phyloP scores from a whole-genome alignment of 2,113 vertebrate species.

The Mustelus asterias region DNA sequence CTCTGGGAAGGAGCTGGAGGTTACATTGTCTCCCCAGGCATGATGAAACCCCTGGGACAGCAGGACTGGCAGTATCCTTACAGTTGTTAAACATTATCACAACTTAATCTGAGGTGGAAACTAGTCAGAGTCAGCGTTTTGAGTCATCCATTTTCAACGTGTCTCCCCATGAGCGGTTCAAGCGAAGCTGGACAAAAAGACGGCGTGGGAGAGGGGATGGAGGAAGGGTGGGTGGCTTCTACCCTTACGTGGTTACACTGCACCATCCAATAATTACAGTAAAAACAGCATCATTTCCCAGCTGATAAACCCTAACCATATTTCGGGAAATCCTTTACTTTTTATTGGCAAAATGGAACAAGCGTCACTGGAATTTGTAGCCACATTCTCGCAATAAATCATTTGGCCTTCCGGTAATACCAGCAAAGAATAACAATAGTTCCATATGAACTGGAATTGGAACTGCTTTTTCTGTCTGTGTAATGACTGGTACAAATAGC shows the following conservation, averaged over 20 bases:
- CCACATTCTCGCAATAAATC: conserved; percentile 4
- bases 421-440: conserved; percentile 20
- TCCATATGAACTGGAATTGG: conserved; percentile 7
- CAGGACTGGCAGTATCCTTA: background rate
- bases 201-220: background rate
- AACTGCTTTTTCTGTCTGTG: conserved; percentile 25
- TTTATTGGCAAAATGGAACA: background rate
- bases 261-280: background rate
- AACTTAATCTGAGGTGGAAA: conserved; percentile 20
- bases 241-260: background rate
- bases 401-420: conserved; percentile 16
- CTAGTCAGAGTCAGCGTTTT: background rate
- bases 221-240: background rate
- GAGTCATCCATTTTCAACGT: background rate
- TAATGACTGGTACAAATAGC: conserved; percentile 2
- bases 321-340: background rate
- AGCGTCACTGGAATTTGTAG: background rate
- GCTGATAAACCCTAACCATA: background rate
- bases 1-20: conserved; percentile 25
- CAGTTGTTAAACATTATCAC: conserved; percentile 15
- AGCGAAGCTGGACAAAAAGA: background rate
- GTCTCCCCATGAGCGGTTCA: background rate
- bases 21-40: background rate
- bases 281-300: conserved; percentile 26
- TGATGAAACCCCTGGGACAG: background rate